Evolutionary conservation across 2,888 invertebrate species (phyloP), one percentile per base, ranked within the genome.

Genomic region (Tenthredo notha): DNA sequence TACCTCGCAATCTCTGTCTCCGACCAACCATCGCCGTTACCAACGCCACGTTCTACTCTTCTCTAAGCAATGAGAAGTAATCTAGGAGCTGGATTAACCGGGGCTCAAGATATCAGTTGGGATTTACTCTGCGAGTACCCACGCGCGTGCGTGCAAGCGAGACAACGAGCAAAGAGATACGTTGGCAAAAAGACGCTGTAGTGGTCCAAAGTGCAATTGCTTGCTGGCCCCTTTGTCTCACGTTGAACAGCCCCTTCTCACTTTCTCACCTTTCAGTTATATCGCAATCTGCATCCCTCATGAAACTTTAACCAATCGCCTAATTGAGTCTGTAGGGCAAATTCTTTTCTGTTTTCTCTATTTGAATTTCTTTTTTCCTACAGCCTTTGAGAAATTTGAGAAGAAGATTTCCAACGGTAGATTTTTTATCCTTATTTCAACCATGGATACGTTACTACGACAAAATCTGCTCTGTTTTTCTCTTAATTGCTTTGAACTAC

Each of bases 71-170:
- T 90, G 90, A 90, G 89, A 89, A 92, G 92, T 92, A 92, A 92
- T 92, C 92, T 90, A 90, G 91, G 89, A 88, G 90, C 89, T 90
- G 91, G 92, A 92, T 92, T 92, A 92, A 92, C 90, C 90, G 86
- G 86, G 89, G 90, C 91, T 92, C 91, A 90, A 91, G 92, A 91
- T 92, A 92, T 92, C 92, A 91, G 92, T 90, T 88, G 87, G 88
- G 90, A 91, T 91, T 91, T 91, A 90, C 88, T 87, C 89, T 86
- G 87, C 88, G 83, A 83, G 83, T 21, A n/a, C 7, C n/a, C 50
- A 33, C 50, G 50, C 47, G 70, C 67, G 43, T 83, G 80, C 67
- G 67, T 67, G 43, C 29, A 29, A 67, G 83, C 47, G 70, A 83
- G 83, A 67, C 29, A 40, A 25, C 58, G 47, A 61, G 25, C 50